phyloP scores from a whole-genome alignment of 2,113 vertebrate species.

The Nothobranchius kuhntae region DNA sequence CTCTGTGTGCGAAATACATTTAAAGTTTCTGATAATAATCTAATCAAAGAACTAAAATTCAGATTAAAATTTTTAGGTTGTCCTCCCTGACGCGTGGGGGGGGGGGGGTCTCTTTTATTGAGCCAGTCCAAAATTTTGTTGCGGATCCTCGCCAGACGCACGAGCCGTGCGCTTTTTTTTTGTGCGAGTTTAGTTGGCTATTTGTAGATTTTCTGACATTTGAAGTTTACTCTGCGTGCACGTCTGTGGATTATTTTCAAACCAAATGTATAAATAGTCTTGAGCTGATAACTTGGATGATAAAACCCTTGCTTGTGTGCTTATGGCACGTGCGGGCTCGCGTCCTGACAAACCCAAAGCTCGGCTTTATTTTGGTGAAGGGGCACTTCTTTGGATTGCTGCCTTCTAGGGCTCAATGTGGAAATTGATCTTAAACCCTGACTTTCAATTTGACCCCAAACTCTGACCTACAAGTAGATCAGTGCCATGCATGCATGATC shows the following conservation, averaged over 20 bases:
- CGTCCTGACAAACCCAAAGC: slow-evolving; percentile 47
- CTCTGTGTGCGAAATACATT: slow-evolving; percentile 6
- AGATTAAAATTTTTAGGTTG: neutral
- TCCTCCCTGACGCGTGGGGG: slow-evolving; percentile 19
- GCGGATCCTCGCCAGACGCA: slow-evolving; percentile 10
- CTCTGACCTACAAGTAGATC: slow-evolving; percentile 59
- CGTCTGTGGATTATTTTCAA: slow-evolving; percentile 1
- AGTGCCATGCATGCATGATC: slow-evolving; percentile 44
- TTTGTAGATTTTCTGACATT: slow-evolving; percentile 3
- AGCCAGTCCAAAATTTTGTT: slow-evolving; percentile 15
- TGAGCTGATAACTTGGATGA: neutral
- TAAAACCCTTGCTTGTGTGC: slow-evolving; percentile 9
- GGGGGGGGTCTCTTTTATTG: slow-evolving; percentile 28
- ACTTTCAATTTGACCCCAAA: slow-evolving; percentile 65
- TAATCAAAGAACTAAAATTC: neutral
- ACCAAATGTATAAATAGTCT: neutral
- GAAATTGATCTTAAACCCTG: slow-evolving; percentile 70
- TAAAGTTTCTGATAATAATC: slow-evolving; percentile 9
- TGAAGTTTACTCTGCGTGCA: slow-evolving; percentile 45
- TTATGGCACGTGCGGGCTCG: slow-evolving; percentile 55
- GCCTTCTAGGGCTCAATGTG: slow-evolving; percentile 49
- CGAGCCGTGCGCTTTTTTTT: neutral
- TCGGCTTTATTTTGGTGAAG: slow-evolving; percentile 51
- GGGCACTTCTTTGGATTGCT: slow-evolving; percentile 56
- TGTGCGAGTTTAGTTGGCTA: neutral